Base-by-base conservation (phyloP, 1,140 invertebrate species). In the Hyphantria cunea region DNA sequence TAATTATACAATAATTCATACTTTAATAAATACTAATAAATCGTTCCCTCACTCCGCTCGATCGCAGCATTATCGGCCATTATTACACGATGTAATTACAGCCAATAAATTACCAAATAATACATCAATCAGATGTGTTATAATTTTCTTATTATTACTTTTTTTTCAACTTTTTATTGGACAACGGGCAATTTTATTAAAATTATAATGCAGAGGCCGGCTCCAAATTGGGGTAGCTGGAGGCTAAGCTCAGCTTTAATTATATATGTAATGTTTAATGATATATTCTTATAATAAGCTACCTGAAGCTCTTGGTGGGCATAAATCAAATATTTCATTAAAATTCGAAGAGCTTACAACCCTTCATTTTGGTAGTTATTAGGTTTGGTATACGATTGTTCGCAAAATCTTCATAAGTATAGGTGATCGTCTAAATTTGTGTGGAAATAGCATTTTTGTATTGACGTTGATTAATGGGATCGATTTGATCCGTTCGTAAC, bases 271-370 rank as follows among this genome's bases (percentile, higher is more conserved):
- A 89, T 89, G 78, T 80, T 88, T 90, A 90, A 90, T 90, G 80
- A 90, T 88, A 88, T 82, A 86, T 82, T 80, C 85, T 77, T 81
- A 85, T 90, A 87, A 87, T 88, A 90, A 87, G 87, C 87, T 90
- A 90, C 87, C 85, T 88, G 82, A 89, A 80, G 69, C 76, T 76
- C 66, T 72, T 54, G 78, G 70, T 67, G 84, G 73, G 76, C 74
- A 90, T 90, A 90, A 90, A 90, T 90, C 87, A 90, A 90, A 90
- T 85, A 90, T 87, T 90, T 90, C 85, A 90, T 90, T 90, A 90
- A 88, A 86, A 81, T 82, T 83, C 80, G 74, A 72, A 74, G 62
- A 74, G 75, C 64, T 73, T 73, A 64, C 82, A 90, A 85, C 85
- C 87, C 86, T 89, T 86, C 72, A 81, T 81, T 80, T 80, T 66